Percentiles rank a stretch among this genome's conserved stretches.
Evolutionary conservation across 1,140 invertebrate genomes (phyloP).

Genomic region (Branchinecta lindahli): DNA sequence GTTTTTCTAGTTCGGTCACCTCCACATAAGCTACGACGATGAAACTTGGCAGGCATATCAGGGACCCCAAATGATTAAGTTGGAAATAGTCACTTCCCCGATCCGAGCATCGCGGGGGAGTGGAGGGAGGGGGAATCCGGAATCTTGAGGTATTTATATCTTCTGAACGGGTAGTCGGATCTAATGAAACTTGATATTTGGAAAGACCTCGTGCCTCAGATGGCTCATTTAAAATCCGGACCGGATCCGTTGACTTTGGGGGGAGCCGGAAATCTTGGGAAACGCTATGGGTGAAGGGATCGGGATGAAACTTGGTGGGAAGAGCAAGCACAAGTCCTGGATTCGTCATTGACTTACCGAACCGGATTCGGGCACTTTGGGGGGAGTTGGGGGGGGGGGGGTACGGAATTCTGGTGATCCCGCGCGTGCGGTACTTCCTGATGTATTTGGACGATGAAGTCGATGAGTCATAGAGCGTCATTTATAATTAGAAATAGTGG

Average conservation of each 20-base stretch:
- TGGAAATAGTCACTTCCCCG: too few relatives aligned
- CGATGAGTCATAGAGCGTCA: too few relatives aligned
- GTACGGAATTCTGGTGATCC: neutral
- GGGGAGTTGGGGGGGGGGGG: neutral
- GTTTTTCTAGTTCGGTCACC: too few relatives aligned
- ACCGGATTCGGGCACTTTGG: neutral
- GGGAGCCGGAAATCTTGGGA: conserved; percentile 7
- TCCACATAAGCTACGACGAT: too few relatives aligned
- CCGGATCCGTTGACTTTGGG: neutral
- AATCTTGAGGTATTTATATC: too few relatives aligned
- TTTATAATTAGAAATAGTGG: too few relatives aligned
- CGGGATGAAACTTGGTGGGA: conserved; percentile 4
- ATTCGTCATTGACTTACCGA: neutral
- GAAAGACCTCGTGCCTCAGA: conserved; percentile 4
- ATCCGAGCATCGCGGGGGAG: too few relatives aligned
- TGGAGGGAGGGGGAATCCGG: too few relatives aligned
- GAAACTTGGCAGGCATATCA: neutral
- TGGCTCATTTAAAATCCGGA: neutral
- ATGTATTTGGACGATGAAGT: conserved; percentile 4
- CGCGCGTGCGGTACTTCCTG: neutral
- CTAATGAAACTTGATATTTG: too few relatives aligned
- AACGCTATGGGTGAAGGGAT: neutral
- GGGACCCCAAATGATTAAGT: too few relatives aligned
- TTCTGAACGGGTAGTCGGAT: too few relatives aligned
- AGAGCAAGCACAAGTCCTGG: neutral